These are phyloP conservation scores for Macropis europaea DNA, from an alignment of 2,888 invertebrate genomes.

Conservation along the genomic window DNA sequence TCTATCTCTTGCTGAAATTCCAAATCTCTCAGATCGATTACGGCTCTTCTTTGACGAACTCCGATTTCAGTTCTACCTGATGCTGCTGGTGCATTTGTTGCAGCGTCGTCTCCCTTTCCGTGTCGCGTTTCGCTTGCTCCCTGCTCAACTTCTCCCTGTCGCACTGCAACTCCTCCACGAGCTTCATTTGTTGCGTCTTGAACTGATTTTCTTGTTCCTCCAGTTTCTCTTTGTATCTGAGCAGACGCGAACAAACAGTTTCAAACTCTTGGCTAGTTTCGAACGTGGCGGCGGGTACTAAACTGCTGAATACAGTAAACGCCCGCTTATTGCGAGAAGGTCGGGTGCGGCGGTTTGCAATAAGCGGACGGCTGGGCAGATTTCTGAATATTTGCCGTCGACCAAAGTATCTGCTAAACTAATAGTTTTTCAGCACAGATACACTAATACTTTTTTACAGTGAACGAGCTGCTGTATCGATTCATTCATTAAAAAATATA, in stretches of 20 bases:
- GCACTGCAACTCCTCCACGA: constrained; percentile 66
- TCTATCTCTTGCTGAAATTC: constrained; percentile 66
- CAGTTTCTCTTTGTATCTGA: constrained; percentile 71
- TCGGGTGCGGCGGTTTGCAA: too few relatives aligned
- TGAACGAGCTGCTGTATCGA: too few relatives aligned
- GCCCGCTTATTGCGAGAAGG: too few relatives aligned
- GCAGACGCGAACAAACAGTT: background rate
- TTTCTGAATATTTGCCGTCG: too few relatives aligned
- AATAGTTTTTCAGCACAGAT: too few relatives aligned
- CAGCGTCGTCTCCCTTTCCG: constrained; percentile 63
- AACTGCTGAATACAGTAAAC: too few relatives aligned
- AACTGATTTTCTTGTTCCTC: constrained; percentile 70
- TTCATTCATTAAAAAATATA: too few relatives aligned
- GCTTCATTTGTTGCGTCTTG: constrained; percentile 63
- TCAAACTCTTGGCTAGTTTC: too few relatives aligned
- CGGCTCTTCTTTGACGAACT: background rate
- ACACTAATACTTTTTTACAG: too few relatives aligned
- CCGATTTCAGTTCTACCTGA: constrained; percentile 53
- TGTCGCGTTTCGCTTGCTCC: constrained; percentile 64
- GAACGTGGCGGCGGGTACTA: too few relatives aligned
- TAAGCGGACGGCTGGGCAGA: too few relatives aligned
- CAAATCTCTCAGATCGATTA: background rate
- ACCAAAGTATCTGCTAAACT: too few relatives aligned
- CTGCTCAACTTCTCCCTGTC: constrained; percentile 66
- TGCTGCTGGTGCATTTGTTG: constrained; percentile 60